Evolutionary conservation across 2,888 invertebrate genomes (phyloP).

Genomic region (Deilephila porcellus): DNA sequence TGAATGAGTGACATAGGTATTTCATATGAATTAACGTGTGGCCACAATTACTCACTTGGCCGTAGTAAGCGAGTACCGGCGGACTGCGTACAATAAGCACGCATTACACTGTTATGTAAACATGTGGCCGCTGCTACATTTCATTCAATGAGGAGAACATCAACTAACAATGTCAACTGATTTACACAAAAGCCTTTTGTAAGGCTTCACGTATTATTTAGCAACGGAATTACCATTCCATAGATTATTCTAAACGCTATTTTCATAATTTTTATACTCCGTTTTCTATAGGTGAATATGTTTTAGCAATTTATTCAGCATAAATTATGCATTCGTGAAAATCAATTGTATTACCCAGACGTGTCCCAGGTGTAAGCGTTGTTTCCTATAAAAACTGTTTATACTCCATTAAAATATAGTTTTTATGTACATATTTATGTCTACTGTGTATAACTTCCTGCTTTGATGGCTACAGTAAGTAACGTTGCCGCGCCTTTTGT

Average conservation of each 20-base stretch:
- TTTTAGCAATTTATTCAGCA: constrained; percentile 12
- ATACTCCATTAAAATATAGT: neutral
- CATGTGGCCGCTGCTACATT: constrained; percentile 28
- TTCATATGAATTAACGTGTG: constrained; percentile 3
- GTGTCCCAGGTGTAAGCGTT: neutral
- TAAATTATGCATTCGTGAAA: constrained; percentile 15
- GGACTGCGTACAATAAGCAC: constrained; percentile 27
- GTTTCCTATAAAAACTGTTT: constrained; percentile 6
- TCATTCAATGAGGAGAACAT: constrained; percentile 28
- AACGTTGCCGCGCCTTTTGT: neutral
- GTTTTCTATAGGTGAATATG: neutral
- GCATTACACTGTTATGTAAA: constrained; percentile 27
- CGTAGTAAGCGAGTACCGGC: constrained; percentile 3
- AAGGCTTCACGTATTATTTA: constrained; percentile 4
- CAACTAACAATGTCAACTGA: constrained; percentile 28
- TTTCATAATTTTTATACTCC: neutral
- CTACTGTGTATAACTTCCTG: neutral
- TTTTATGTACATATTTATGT: constrained; percentile 3
- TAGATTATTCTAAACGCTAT: neutral
- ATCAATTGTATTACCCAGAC: neutral
- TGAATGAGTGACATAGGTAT: constrained; percentile 16
- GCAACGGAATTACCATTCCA: neutral
- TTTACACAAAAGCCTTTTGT: constrained; percentile 5
- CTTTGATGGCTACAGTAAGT: neutral
- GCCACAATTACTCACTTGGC: constrained; percentile 14